Evolutionary conservation across 37 sponge, comb jelly and placozoan genomes (phyloP).

Genomic region (Petrosia ficiformis): DNA sequence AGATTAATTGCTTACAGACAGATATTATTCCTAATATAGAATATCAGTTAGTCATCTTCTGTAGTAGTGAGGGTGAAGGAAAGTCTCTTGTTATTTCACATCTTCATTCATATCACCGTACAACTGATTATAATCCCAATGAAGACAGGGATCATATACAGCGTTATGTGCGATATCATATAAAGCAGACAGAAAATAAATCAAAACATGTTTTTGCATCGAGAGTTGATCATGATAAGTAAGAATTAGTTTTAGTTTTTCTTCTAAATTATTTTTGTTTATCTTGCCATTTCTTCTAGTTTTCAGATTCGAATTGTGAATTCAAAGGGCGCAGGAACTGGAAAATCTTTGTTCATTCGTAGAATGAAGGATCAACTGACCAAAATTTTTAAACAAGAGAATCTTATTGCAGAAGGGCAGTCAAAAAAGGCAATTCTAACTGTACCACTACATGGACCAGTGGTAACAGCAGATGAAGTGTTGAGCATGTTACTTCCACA

Average conservation of each 20-base stretch:
- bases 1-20: not conserved
- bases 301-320: not conserved
- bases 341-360: not conserved
- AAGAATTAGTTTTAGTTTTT: not conserved
- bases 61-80: constrained; percentile 63
- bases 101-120: constrained; percentile 19
- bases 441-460: constrained; percentile 68
- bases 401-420: not conserved
- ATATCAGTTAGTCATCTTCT: constrained; percentile 60
- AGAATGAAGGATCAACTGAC: not conserved
- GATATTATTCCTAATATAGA: constrained; percentile 11
- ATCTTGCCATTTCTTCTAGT: not conserved
- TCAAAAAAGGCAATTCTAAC: not conserved
- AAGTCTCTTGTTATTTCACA: constrained; percentile 52
- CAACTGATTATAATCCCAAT: not conserved
- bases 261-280: not conserved
- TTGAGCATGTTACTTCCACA: constrained; percentile 13
- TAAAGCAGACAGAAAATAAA: not conserved
- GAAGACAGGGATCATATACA: not conserved
- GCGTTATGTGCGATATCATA: not conserved
- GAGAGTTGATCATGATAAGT: not conserved
- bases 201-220: not conserved
- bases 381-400: not conserved
- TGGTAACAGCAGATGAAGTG: constrained; percentile 39
- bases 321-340: not conserved